Conservation (phyloP, 2,797 vertebrate genomes). For the Melanotaenia trifasciata region DNA sequence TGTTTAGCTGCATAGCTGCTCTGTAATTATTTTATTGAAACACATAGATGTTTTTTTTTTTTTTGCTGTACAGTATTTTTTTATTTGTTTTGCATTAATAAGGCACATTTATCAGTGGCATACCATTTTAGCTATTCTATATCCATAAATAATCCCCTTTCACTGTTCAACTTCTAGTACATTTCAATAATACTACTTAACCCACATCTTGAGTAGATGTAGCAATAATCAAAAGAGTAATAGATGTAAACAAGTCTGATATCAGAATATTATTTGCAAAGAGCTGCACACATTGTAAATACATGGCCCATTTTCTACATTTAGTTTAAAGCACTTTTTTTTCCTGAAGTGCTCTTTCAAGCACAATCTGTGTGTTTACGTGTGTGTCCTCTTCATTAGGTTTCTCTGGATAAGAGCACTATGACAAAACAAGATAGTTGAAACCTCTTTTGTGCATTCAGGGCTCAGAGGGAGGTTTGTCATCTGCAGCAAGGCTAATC, state of each 20-base stretch:
- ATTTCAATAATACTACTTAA: not conserved
- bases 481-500: slow-evolving; percentile 29
- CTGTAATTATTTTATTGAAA: not conserved
- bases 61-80: not conserved
- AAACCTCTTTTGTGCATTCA: slow-evolving; percentile 16
- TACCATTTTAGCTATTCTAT: not conserved
- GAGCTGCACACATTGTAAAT: not conserved
- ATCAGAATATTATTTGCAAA: not conserved
- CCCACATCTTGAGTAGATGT: not conserved
- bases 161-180: not conserved
- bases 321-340: not conserved
- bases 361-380: not conserved
- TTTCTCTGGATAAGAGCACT: slow-evolving; percentile 14
- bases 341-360: not conserved
- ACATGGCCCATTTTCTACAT: not conserved
- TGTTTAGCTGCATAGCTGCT: not conserved
- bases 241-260: not conserved
- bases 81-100: not conserved
- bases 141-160: not conserved
- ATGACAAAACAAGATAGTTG: slow-evolving; percentile 17
- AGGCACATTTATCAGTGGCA: not conserved
- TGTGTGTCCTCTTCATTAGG: not conserved
- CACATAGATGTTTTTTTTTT: not conserved
- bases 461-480: slow-evolving; percentile 17
- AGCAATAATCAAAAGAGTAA: not conserved